Conservation (phyloP, 2,888 invertebrate species). For the Silvanus unidentatus region DNA sequence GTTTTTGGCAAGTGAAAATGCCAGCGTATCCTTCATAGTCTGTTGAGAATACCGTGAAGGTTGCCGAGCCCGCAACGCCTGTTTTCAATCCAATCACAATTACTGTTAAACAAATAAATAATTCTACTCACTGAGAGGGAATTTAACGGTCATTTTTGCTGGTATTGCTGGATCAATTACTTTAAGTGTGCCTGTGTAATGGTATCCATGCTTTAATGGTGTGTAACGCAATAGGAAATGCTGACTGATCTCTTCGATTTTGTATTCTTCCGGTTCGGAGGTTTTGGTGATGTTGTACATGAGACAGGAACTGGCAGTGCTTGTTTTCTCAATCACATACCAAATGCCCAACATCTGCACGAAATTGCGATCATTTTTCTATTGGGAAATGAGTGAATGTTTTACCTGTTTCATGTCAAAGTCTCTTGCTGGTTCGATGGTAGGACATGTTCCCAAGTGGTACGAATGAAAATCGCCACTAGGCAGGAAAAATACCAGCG, state of each 20-base stretch:
- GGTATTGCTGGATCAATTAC: conserved; percentile 60
- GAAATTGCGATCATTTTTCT: not conserved
- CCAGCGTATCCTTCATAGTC: conserved; percentile 72
- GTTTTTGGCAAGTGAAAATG: conserved; percentile 72
- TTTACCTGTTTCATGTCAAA: conserved; percentile 59
- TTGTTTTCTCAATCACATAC: conserved; percentile 79
- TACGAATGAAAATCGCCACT: conserved; percentile 53
- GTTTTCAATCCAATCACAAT: too few relatives aligned
- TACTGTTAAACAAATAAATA: conserved; percentile 23
- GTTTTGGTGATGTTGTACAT: conserved; percentile 70
- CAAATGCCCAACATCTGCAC: conserved; percentile 70
- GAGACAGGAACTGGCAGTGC: conserved; percentile 73
- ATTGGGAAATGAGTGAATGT: too few relatives aligned
- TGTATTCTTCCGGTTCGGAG: conserved; percentile 62
- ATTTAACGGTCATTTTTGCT: conserved; percentile 68
- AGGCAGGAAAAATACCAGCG: too few relatives aligned
- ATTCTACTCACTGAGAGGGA: conserved; percentile 66
- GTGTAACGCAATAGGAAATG: conserved; percentile 64
- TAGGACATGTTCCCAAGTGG: conserved; percentile 68
- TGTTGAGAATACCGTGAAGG: conserved; percentile 67
- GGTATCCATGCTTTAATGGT: conserved; percentile 72
- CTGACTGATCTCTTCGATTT: conserved; percentile 67
- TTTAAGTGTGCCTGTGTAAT: conserved; percentile 65
- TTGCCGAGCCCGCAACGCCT: conserved; percentile 71
- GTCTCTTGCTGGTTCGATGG: conserved; percentile 64